A percentile compares a stretch with the other conserved stretches of the same genome.
These are phyloP conservation scores for Choristoneura fumiferana DNA, from an alignment of 1,140 invertebrate genomes.

Conservation along the genomic window DNA sequence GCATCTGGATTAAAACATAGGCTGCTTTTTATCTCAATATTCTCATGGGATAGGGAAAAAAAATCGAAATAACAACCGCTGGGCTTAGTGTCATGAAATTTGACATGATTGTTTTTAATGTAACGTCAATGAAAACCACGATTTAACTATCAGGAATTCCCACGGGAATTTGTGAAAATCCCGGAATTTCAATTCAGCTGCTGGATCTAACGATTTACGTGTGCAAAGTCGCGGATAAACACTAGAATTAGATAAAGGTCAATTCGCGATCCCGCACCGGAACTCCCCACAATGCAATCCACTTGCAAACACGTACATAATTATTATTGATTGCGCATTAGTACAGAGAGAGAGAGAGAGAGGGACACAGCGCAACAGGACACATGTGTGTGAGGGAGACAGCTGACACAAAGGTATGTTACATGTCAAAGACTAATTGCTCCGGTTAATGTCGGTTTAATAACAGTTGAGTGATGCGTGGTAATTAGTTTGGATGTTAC, in stretches of 20 bases:
- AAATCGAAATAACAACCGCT: too few relatives aligned
- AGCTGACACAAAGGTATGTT: constrained; percentile 47
- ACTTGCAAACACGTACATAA: constrained; percentile 71
- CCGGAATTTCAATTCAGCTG: too few relatives aligned
- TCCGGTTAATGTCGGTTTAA: constrained; percentile 27
- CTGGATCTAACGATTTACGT: too few relatives aligned
- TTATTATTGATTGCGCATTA: constrained; percentile 76
- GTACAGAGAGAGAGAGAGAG: constrained; percentile 30
- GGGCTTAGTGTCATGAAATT: too few relatives aligned
- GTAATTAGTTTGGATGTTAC: neutral
- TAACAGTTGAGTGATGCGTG: constrained; percentile 19
- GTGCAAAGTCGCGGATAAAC: too few relatives aligned
- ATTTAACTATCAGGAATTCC: too few relatives aligned
- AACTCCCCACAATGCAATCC: constrained; percentile 60
- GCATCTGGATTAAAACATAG: too few relatives aligned
- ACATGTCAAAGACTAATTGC: constrained; percentile 64
- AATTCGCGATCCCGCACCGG: neutral
- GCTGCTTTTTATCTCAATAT: too few relatives aligned
- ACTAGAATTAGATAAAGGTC: neutral
- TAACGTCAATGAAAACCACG: too few relatives aligned
- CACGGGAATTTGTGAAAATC: too few relatives aligned
- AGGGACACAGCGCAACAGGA: constrained; percentile 18
- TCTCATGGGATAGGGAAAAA: too few relatives aligned
- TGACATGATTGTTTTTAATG: too few relatives aligned
- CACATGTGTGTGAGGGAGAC: constrained; percentile 25